Evolutionary conservation across 1,140 invertebrate species (phyloP), one percentile per base, ranked within the genome.

Genomic region (Aporrectodea caliginosa): DNA sequence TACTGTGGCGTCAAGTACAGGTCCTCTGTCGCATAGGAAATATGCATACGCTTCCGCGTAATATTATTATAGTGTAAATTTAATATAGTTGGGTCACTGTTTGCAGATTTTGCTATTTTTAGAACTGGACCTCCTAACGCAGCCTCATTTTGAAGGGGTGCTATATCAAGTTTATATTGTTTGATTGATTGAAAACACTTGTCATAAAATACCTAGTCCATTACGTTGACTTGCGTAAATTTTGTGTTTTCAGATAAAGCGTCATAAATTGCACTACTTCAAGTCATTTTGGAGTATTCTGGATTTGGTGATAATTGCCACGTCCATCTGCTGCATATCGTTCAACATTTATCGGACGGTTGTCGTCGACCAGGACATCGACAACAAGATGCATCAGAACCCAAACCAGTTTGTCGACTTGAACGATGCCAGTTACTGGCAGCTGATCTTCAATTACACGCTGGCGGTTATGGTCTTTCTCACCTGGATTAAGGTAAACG

Each of bases 221-320:
- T n/a, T n/a, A n/a, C n/a, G n/a, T n/a, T n/a, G n/a, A n/a, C n/a
- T n/a, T n/a, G n/a, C n/a, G n/a, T n/a, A n/a, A n/a, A n/a, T n/a
- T n/a, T n/a, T n/a, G n/a, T n/a, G n/a, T n/a, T 69, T 33, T 83
- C 72, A 84, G 58, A 80, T 89, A 86, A 90, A 92, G 43, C 87
- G 89, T 75, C 89, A 89, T 77, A 89, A 91, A 80, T 89, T 88
- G 77, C 82, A 83, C 1, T 93, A 93, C 86, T 90, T 93, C 82
- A 88, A 87, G 71, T 86, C 87, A 72, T 88, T 92, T 80, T 93
- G 92, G 91, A 92, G 91, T 84, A 90, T 90, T 74, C 85, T 93
- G 1, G 92, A 93, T 86, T 83, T 92, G 1, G 34, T 90, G 0
- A 91, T 93, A 68, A 89, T 93, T 58, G 70, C 87, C 14, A 86